Base-by-base conservation (phyloP, 2,113 vertebrate genomes). In the Hyaena hyaena region DNA sequence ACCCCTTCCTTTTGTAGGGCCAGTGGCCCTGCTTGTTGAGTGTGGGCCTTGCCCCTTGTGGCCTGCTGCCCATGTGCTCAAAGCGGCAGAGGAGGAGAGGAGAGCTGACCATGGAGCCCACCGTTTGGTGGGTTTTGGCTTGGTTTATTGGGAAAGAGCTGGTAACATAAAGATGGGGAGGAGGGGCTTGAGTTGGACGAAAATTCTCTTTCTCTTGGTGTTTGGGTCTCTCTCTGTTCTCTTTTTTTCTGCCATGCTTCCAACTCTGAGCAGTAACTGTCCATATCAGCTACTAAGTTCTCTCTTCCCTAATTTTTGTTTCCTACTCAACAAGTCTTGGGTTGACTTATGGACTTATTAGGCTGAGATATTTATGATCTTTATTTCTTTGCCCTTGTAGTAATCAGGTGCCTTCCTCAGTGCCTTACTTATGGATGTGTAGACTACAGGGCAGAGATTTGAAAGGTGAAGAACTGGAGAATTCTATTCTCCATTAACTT, bases 21-120 rank as follows among this genome's bases (percentile, higher is more conserved):
- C 76, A 35, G 83, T 7, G 48, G 19, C 33, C 58, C 55, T 63
- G 66, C 35, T 68, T 88, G 11, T 23, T 0, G 7, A 35, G 16
- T 87, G 23, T 86, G 95, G 71, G 91, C 97, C 91, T 94, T 69
- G 76, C n/a, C 66, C 86, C 21, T 43, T 21, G 10, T 15, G 77
- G 17, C 68, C 88, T 43, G 53, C 45, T n/a, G 45, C 43, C 45
- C 17, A 31, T 23, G n/a, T 28, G 31, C 82, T 88, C 88, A 21
- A 23, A 33, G 53, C 90, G 33, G 63, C 79, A 61, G 76, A 48
- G 85, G 16, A 65, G 14, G 14, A 33, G 12, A 73, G 61, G 33
- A 48, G 39, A 88, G 39, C n/a, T 10, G 89, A 31, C n/a, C 48
- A 21, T 3, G 6, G 7, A 53, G n/a, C 33, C 71, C 5, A 6